Percentiles rank a stretch among this genome's conserved stretches.
Evolutionary conservation across 2,113 vertebrate species (phyloP).

Genomic region (Labrus mixtus): DNA sequence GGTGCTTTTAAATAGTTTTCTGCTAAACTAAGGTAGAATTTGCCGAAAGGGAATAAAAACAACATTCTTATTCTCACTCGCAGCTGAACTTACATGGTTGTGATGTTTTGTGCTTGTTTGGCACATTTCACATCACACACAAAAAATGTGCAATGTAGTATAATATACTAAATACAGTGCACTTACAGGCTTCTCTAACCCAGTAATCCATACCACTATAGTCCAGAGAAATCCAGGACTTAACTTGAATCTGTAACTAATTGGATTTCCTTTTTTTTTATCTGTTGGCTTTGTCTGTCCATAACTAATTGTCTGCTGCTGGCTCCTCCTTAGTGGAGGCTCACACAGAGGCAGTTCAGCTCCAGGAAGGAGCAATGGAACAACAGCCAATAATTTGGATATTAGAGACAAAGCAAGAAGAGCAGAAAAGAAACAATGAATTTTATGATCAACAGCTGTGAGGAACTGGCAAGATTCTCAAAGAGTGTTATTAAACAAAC

Average conservation of each 20-base stretch:
- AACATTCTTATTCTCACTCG: not conserved
- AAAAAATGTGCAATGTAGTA: conserved; percentile 52
- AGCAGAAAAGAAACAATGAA: conserved; percentile 41
- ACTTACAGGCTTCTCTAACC: conserved; percentile 46
- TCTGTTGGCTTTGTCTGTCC: conserved; percentile 42
- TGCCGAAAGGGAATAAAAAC: not conserved
- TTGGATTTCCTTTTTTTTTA: conserved; percentile 64
- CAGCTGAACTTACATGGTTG: not conserved
- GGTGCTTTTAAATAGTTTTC: not conserved
- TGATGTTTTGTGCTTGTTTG: conserved; percentile 3
- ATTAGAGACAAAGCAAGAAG: conserved; percentile 61
- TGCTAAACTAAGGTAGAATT: not conserved
- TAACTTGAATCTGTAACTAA: conserved; percentile 69
- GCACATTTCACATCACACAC: not conserved
- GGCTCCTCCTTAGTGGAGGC: conserved; percentile 48
- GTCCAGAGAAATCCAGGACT: conserved; percentile 56
- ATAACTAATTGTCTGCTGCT: conserved; percentile 50
- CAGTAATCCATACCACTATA: conserved; percentile 63
- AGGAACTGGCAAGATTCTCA: conserved; percentile 28
- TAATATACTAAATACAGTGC: conserved; percentile 35
- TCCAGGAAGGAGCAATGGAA: conserved; percentile 53
- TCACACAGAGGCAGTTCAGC: conserved; percentile 48
- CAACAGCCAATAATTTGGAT: conserved; percentile 63
- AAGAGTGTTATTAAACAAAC: conserved; percentile 8
- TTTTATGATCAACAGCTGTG: conserved; percentile 24